These are phyloP conservation scores for Phalacrocorax pelagicus DNA, from an alignment of 2,113 vertebrate genomes.

Conservation along the genomic window DNA sequence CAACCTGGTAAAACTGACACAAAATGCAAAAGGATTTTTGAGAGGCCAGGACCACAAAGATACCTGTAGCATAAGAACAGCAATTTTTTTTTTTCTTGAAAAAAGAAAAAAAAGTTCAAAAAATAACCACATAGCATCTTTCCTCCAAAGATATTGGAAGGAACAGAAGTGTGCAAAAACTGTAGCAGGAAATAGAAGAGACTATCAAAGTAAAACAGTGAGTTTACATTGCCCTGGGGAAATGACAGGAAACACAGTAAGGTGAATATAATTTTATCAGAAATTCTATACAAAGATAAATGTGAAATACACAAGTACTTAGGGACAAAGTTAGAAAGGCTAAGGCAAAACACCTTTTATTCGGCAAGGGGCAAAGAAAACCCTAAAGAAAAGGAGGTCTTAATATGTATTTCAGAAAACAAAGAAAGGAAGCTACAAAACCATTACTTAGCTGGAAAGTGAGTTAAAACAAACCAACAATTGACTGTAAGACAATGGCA, in stretches of 20 bases:
- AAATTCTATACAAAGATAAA: not conserved
- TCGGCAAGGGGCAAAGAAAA: not conserved
- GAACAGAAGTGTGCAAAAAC: not conserved
- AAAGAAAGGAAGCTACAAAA: not conserved
- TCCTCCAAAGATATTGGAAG: not conserved
- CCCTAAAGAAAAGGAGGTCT: not conserved
- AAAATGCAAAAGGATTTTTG: not conserved
- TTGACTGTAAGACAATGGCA: not conserved
- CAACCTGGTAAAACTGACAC: not conserved
- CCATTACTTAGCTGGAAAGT: not conserved
- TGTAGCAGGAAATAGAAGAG: not conserved
- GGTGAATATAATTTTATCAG: not conserved
- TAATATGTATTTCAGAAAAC: not conserved
- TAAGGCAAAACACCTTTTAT: not conserved
- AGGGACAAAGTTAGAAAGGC: not conserved
- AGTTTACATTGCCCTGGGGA: not conserved
- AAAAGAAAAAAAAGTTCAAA: not conserved
- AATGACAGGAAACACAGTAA: not conserved
- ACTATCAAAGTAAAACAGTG: not conserved
- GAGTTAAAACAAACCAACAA: not conserved
- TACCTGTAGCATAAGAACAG: not conserved
- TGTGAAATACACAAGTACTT: not conserved
- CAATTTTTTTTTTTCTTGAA: not conserved
- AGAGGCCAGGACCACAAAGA: not conserved
- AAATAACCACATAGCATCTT: not conserved